Evolutionary conservation across 2,113 vertebrate species (phyloP).

Genomic region (Ancistrus triradiatus): DNA sequence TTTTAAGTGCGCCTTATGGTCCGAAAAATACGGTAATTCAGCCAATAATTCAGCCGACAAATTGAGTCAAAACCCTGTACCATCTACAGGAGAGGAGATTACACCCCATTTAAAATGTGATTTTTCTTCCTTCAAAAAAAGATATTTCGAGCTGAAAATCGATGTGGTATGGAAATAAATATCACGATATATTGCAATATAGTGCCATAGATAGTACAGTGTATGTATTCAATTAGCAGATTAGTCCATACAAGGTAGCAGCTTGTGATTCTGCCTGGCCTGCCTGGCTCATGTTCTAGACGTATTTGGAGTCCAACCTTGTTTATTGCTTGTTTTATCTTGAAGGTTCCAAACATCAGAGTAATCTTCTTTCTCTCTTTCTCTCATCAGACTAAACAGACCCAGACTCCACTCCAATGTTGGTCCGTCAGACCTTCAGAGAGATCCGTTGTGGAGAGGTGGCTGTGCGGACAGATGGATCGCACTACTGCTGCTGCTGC

Average conservation of each 20-base stretch:
- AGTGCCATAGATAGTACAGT: too few species aligned
- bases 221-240: too few species aligned
- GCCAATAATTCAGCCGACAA: too few species aligned
- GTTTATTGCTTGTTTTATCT: constrained; percentile 36
- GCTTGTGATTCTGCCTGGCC: background rate
- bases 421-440: constrained; percentile 20
- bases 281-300: background rate
- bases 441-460: constrained; percentile 51
- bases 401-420: constrained; percentile 23
- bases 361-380: constrained; percentile 25
- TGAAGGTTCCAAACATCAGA: constrained; percentile 35
- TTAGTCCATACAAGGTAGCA: constrained; percentile 26
- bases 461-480: constrained; percentile 65
- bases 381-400: constrained; percentile 43
- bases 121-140: too few species aligned
- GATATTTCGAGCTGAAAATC: too few species aligned
- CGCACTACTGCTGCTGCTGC: constrained; percentile 48
- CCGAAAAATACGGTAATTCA: too few species aligned
- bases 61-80: too few species aligned
- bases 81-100: too few species aligned
- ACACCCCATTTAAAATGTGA: too few species aligned
- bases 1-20: too few species aligned
- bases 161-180: too few species aligned
- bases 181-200: too few species aligned
- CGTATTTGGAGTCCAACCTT: constrained; percentile 6